Percentiles rank a stretch among this genome's conserved stretches.
Conservation (phyloP, 2,888 invertebrate species). For the Drosophila barbarae region DNA sequence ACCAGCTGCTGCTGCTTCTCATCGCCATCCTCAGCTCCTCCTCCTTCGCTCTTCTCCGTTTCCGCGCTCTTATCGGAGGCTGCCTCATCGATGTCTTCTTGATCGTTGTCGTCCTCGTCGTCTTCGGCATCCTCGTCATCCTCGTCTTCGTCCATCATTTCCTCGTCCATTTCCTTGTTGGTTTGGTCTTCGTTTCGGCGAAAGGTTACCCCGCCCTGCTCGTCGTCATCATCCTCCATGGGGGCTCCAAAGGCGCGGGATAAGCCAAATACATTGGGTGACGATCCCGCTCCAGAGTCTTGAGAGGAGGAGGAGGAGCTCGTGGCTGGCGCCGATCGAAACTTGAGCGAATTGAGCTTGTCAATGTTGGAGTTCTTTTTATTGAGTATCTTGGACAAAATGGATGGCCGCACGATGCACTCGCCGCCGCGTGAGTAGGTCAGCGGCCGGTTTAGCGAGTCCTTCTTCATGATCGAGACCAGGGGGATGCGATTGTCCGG, state of each 20-base stretch:
- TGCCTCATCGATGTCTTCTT: constrained; percentile 44
- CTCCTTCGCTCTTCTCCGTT: constrained; percentile 13
- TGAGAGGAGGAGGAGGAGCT: not conserved
- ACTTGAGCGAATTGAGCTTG: constrained; percentile 79
- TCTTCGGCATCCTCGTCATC: constrained; percentile 55
- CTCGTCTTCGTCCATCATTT: constrained; percentile 42
- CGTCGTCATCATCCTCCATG: constrained; percentile 59
- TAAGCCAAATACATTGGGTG: constrained; percentile 57
- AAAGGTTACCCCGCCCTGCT: constrained; percentile 71
- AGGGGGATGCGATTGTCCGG: constrained; percentile 83
- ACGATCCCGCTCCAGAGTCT: constrained; percentile 22
- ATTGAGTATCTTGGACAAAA: constrained; percentile 83
- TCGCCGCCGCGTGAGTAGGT: constrained; percentile 82
- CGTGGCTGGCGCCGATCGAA: constrained; percentile 62
- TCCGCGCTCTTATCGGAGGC: constrained; percentile 53
- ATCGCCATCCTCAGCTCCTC: constrained; percentile 45
- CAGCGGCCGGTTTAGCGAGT: constrained; percentile 82
- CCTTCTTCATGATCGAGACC: constrained; percentile 84
- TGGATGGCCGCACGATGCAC: constrained; percentile 83
- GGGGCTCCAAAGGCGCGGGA: constrained; percentile 75
- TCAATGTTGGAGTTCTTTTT: constrained; percentile 81
- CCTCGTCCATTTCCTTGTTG: constrained; percentile 44
- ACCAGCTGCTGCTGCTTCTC: constrained; percentile 67
- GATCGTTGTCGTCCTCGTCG: constrained; percentile 39
- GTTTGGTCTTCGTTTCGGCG: constrained; percentile 47